Conservation (phyloP, 2,888 invertebrate genomes). For the Tipula confusa region DNA sequence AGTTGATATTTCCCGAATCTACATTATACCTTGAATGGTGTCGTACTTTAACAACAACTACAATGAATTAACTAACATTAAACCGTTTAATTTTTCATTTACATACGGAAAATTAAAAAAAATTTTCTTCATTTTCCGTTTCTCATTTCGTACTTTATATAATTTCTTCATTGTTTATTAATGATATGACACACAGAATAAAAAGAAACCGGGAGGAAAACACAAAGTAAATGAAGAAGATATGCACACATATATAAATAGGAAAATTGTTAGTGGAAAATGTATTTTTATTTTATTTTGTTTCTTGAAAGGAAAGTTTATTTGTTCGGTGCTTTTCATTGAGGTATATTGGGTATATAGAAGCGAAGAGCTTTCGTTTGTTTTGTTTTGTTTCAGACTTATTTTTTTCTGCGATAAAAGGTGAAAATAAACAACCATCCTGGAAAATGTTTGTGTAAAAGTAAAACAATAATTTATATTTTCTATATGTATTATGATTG, state of each 20-base stretch:
- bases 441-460: neutral
- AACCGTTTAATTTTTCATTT: constrained; percentile 14
- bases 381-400: neutral
- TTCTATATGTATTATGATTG: too few species aligned
- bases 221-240: neutral
- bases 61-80: constrained; percentile 25
- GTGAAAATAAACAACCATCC: constrained; percentile 3
- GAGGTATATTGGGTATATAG: neutral
- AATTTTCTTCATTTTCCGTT: neutral
- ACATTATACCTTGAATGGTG: neutral
- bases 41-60: neutral
- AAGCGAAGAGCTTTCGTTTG: neutral
- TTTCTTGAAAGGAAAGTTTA: constrained; percentile 12
- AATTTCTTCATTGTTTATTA: neutral
- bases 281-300: neutral
- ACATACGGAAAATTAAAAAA: neutral
- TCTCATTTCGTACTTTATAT: neutral
- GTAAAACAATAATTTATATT: constrained; percentile 3
- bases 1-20: neutral
- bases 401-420: neutral
- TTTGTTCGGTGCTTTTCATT: neutral
- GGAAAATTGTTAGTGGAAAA: neutral
- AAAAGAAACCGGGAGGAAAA: neutral
- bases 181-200: neutral
- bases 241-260: neutral